These are phyloP conservation scores for Sebastes vulpes DNA, from an alignment of 2,797 vertebrate genomes.

Conservation along the genomic window DNA sequence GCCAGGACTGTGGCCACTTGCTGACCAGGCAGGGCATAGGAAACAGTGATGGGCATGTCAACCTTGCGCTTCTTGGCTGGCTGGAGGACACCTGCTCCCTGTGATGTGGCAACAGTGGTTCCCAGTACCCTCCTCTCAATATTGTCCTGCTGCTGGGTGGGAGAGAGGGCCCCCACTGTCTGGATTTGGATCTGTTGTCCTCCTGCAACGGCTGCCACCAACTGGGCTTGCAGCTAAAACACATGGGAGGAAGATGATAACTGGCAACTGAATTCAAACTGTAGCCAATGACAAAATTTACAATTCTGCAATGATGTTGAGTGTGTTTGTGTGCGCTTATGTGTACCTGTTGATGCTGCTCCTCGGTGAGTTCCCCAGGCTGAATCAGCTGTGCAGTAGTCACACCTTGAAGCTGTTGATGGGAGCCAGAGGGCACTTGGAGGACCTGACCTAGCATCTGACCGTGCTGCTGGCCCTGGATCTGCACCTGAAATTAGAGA, in stretches of 20 bases:
- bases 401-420: slow-evolving; percentile 91
- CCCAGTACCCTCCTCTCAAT: slow-evolving; percentile 87
- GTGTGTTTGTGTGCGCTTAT: background rate
- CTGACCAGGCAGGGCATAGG: slow-evolving; percentile 95
- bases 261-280: background rate
- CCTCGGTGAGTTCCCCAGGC: slow-evolving; percentile 94
- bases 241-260: background rate
- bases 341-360: slow-evolving; percentile 93
- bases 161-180: slow-evolving; percentile 93
- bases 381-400: slow-evolving; percentile 92
- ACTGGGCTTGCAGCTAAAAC: slow-evolving; percentile 92
- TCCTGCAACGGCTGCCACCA: slow-evolving; percentile 92
- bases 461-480: slow-evolving; percentile 89
- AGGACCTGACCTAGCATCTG: slow-evolving; percentile 93
- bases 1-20: slow-evolving; percentile 96
- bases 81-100: slow-evolving; percentile 90
- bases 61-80: slow-evolving; percentile 97
- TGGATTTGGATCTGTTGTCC: slow-evolving; percentile 98
- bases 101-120: slow-evolving; percentile 83
- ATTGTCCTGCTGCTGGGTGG: slow-evolving; percentile 88
- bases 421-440: slow-evolving; percentile 91
- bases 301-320: background rate
- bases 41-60: slow-evolving; percentile 98
- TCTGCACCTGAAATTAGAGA: slow-evolving; percentile 86
- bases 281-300: background rate